Conservation (phyloP, 2,797 vertebrate species). For the Halcyon smyrnensis region DNA sequence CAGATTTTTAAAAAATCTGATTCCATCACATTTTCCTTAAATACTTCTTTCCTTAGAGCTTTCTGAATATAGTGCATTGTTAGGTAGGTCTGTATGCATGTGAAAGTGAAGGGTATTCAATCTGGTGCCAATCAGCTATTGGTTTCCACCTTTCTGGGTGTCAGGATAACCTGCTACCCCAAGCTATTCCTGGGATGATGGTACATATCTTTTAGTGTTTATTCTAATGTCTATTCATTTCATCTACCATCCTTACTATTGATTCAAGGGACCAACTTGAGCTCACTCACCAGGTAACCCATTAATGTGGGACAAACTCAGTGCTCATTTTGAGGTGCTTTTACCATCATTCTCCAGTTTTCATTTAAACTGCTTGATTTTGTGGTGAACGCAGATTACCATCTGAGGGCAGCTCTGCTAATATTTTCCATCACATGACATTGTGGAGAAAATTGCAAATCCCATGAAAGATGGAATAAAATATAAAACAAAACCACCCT, state of each 20-base stretch:
- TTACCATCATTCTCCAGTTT: constrained; percentile 10
- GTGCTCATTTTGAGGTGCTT: constrained; percentile 15
- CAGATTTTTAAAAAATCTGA: not conserved
- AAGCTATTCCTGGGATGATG: not conserved
- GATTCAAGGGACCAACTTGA: not conserved
- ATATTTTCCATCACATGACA: constrained; percentile 44
- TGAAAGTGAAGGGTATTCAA: not conserved
- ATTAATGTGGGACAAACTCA: constrained; percentile 22
- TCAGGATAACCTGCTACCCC: not conserved
- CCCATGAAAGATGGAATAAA: not conserved
- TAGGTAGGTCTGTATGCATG: not conserved
- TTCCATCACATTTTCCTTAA: not conserved
- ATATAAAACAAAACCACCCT: not conserved
- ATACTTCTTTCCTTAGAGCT: not conserved
- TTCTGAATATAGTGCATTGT: not conserved
- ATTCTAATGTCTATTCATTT: not conserved
- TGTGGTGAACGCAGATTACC: constrained; percentile 50
- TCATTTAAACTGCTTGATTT: constrained; percentile 28
- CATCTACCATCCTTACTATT: not conserved
- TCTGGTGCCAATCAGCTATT: not conserved
- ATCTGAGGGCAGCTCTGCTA: constrained; percentile 55
- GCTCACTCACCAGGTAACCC: constrained; percentile 18
- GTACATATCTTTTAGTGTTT: not conserved
- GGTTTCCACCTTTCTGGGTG: not conserved
- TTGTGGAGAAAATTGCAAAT: constrained; percentile 40